Evolutionary conservation across 2,113 vertebrate species (phyloP).

Genomic region (Notarius quadriscutis): DNA sequence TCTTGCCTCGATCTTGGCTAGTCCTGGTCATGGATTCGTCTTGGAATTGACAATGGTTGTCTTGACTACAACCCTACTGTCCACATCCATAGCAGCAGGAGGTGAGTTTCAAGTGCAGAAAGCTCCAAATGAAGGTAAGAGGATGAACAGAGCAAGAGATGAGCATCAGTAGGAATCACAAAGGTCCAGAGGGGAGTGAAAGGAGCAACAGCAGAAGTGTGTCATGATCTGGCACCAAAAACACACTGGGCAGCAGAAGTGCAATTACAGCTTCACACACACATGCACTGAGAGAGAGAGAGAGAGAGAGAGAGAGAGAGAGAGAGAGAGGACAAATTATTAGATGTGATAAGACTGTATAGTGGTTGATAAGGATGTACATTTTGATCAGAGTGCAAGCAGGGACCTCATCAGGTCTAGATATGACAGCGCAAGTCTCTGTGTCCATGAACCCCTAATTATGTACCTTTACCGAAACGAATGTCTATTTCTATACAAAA

Average conservation of each 20-base stretch:
- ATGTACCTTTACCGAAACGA: neutral
- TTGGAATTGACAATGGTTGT: neutral
- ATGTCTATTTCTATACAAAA: neutral
- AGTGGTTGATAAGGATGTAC: neutral
- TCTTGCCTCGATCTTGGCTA: neutral
- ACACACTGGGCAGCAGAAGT: slow-evolving; percentile 3
- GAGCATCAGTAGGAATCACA: neutral
- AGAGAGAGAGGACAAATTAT: neutral
- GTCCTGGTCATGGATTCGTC: neutral
- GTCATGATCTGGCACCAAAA: neutral
- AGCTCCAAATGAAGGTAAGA: neutral
- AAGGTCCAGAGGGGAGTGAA: neutral
- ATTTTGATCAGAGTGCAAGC: neutral
- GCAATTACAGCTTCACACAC: neutral
- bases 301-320: neutral
- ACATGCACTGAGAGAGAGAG: neutral
- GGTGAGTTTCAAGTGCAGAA: slow-evolving; percentile 1
- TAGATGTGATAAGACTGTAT: neutral
- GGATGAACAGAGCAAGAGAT: neutral
- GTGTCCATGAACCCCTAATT: neutral
- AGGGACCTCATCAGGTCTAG: too few relatives aligned
- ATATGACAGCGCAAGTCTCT: neutral
- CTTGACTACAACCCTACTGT: neutral
- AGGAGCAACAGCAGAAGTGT: slow-evolving; percentile 15
- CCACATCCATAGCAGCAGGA: neutral